Evolutionary conservation across 2,888 invertebrate genomes (phyloP).

Genomic region (Xestoiulus laeticollis): DNA sequence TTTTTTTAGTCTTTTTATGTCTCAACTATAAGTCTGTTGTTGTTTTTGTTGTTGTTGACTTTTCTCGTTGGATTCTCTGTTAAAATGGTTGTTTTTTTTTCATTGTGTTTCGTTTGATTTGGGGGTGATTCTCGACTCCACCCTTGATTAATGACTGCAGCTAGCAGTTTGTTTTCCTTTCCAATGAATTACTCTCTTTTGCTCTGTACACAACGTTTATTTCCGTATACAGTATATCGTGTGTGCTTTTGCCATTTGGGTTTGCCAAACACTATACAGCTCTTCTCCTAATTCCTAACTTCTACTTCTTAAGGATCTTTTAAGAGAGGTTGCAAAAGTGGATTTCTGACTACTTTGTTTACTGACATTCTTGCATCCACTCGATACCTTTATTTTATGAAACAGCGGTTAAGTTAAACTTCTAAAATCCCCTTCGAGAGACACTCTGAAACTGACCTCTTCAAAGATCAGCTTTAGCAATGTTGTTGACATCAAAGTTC

Average conservation of each 20-base stretch:
- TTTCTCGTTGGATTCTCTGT: background rate
- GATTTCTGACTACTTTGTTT: background rate
- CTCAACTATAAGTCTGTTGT: background rate
- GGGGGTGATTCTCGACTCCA: background rate
- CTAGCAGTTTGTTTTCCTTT: slow-evolving; percentile 4
- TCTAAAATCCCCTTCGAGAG: background rate
- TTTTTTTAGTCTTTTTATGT: too few species aligned
- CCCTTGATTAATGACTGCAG: slow-evolving; percentile 34
- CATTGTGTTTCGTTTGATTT: background rate
- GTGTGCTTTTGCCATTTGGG: background rate
- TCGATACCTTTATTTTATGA: background rate
- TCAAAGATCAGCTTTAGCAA: background rate
- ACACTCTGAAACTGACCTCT: background rate
- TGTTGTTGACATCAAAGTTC: background rate
- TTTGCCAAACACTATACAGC: background rate
- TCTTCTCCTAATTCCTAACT: background rate
- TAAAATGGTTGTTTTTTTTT: background rate
- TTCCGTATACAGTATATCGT: background rate
- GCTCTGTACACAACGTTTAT: background rate
- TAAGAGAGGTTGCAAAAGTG: background rate
- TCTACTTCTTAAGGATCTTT: background rate
- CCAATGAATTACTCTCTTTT: slow-evolving; percentile 20
- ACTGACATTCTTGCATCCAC: background rate
- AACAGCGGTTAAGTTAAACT: background rate
- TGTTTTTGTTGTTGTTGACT: slow-evolving; percentile 28